phyloP scores from a whole-genome alignment of 2,888 invertebrate species.

The Seladonia tumulorum region DNA sequence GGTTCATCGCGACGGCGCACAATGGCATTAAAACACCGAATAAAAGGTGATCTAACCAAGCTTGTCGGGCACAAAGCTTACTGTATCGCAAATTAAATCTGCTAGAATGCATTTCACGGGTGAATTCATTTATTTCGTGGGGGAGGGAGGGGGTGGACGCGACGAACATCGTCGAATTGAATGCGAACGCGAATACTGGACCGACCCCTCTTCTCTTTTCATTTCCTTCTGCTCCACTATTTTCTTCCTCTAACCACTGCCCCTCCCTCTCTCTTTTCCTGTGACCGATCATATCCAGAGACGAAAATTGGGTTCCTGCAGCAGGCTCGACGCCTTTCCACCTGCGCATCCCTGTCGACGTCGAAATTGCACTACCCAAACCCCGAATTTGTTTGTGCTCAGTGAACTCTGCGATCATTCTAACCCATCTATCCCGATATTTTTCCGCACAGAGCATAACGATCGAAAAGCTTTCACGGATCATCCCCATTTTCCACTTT shows the following conservation, averaged over 20 bases:
- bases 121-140: conserved; percentile 45
- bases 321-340: conserved; percentile 38
- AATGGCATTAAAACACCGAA: neutral
- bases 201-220: neutral
- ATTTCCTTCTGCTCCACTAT: neutral
- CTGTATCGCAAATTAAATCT: conserved; percentile 57
- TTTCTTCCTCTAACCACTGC: neutral
- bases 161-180: neutral
- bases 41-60: conserved; percentile 7
- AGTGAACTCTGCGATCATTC: conserved; percentile 23
- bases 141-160: neutral
- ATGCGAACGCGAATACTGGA: conserved; percentile 1
- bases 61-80: neutral
- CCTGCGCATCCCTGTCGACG: conserved; percentile 8
- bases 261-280: neutral
- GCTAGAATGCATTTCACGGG: conserved; percentile 47
- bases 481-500: neutral
- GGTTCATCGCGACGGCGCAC: neutral
- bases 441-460: conserved; percentile 20
- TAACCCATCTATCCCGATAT: conserved; percentile 1
- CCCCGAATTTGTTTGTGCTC: conserved; percentile 42
- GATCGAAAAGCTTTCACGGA: neutral
- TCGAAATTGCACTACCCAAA: conserved; percentile 48
- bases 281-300: conserved; percentile 14
- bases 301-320: conserved; percentile 55